Percentiles rank a stretch among this genome's conserved stretches.
phyloP scores from a whole-genome alignment of 2,113 vertebrate species.

The Thamnaconus septentrionalis region DNA sequence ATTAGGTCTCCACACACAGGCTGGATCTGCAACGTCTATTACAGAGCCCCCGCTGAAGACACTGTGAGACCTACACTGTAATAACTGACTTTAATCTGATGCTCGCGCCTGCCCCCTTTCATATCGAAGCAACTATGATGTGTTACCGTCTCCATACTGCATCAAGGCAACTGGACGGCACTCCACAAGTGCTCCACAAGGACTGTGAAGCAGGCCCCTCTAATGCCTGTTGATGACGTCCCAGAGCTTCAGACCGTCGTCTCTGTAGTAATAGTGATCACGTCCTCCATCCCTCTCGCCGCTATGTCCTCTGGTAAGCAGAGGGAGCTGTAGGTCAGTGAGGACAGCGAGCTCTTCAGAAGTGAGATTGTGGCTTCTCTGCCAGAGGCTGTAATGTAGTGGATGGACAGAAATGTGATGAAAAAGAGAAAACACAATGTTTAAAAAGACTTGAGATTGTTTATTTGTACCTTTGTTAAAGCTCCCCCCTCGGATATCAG shows the following conservation, averaged over 20 bases:
- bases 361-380: conserved; percentile 25
- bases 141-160: too few relatives aligned
- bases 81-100: too few relatives aligned
- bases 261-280: conserved; percentile 80
- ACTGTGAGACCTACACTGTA: too few relatives aligned
- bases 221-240: conserved; percentile 70
- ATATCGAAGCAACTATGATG: too few relatives aligned
- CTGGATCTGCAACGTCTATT: too few relatives aligned
- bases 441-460: background rate
- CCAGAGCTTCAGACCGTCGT: conserved; percentile 80
- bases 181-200: too few relatives aligned
- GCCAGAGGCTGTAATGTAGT: conserved; percentile 55
- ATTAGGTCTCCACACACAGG: too few relatives aligned
- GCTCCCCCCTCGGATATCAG: conserved; percentile 49
- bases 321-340: conserved; percentile 74
- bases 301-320: conserved; percentile 77
- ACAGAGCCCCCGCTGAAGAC: too few relatives aligned
- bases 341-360: conserved; percentile 41
- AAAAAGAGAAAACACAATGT: background rate
- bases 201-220: too few relatives aligned
- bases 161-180: too few relatives aligned
- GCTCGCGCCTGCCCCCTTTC: too few relatives aligned
- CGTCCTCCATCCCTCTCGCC: conserved; percentile 53
- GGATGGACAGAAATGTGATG: background rate
- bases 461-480: conserved; percentile 44